phyloP scores from a whole-genome alignment of 2,113 vertebrate species.

The Plestiodon gilberti region DNA sequence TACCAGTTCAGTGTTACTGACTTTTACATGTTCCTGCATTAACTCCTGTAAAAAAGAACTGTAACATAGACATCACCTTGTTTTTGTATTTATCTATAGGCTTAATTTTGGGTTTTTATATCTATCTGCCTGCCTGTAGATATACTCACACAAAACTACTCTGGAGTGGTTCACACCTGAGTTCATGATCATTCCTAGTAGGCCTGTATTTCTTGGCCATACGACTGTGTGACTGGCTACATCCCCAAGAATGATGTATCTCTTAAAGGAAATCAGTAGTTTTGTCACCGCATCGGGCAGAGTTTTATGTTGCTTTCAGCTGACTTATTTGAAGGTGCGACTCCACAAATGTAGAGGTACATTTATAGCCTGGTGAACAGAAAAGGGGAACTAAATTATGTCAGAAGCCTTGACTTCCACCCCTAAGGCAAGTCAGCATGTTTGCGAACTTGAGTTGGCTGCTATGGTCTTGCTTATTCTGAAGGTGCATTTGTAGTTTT shows the following conservation, averaged over 20 bases:
- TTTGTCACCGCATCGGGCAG: not conserved
- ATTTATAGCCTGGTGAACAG: not conserved
- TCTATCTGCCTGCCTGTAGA: too few species aligned
- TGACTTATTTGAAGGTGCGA: not conserved
- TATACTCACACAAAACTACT: not conserved
- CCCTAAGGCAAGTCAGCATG: not conserved
- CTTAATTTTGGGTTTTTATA: not conserved
- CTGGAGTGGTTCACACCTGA: too few species aligned
- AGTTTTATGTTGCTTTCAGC: not conserved
- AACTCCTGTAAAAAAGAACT: not conserved
- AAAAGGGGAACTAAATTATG: not conserved
- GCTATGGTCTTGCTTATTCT: not conserved
- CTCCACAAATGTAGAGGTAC: not conserved
- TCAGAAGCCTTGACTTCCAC: not conserved
- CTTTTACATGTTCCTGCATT: not conserved
- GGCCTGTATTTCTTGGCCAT: not conserved
- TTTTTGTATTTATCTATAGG: not conserved
- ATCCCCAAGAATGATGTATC: not conserved
- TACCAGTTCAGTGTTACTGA: not conserved
- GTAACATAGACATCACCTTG: not conserved
- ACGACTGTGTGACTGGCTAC: not conserved
- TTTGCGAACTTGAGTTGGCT: not conserved
- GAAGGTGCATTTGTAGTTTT: not conserved
- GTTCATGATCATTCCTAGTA: not conserved
- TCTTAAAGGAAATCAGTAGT: slow-evolving; percentile 2